Conservation (phyloP, 2,888 invertebrate genomes). For the Epinotia bilunana region DNA sequence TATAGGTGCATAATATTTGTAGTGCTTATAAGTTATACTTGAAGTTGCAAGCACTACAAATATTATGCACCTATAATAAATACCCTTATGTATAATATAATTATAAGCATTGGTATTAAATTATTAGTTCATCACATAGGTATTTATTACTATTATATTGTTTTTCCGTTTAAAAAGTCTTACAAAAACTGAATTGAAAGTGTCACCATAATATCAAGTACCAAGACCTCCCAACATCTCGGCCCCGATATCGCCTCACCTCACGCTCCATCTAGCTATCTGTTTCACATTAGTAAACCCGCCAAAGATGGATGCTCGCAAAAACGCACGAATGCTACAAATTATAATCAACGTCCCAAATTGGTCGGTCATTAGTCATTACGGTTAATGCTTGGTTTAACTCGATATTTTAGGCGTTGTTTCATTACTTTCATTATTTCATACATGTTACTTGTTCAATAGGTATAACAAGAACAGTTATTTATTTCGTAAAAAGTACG, state of each 20-base stretch:
- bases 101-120: too few species aligned
- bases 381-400: slow-evolving; percentile 31
- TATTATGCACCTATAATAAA: too few species aligned
- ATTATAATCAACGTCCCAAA: slow-evolving; percentile 36
- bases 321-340: slow-evolving; percentile 44
- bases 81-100: too few species aligned
- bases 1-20: too few species aligned
- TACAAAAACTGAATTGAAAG: neutral
- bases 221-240: slow-evolving; percentile 58
- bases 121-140: too few species aligned
- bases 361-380: slow-evolving; percentile 39
- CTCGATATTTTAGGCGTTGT: slow-evolving; percentile 22
- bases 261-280: slow-evolving; percentile 68
- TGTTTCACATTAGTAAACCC: slow-evolving; percentile 59
- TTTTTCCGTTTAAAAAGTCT: too few species aligned
- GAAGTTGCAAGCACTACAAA: too few species aligned
- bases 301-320: slow-evolving; percentile 51
- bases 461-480: too few species aligned
- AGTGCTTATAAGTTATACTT: too few species aligned
- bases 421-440: neutral
- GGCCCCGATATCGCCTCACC: slow-evolving; percentile 78
- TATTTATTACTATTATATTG: too few species aligned
- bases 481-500: too few species aligned
- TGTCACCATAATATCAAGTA: slow-evolving; percentile 53
- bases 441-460: neutral